Evolutionary conservation across 2,113 vertebrate species (phyloP).

Genomic region (Parus major): DNA sequence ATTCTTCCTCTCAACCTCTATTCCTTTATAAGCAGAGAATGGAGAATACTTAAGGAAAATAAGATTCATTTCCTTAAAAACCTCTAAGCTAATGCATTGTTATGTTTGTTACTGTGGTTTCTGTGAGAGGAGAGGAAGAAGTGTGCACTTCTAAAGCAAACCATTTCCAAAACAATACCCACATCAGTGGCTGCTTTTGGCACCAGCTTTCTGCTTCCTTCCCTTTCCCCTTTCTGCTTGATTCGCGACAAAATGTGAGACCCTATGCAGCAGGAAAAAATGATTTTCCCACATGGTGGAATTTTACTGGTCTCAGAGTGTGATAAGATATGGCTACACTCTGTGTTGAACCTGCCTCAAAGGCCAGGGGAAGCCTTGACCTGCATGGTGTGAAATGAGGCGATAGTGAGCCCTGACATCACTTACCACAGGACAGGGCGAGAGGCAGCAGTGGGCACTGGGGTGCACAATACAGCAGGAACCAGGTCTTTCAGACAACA

Average conservation of each 20-base stretch:
- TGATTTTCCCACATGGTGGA: neutral
- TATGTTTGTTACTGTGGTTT: conserved; percentile 14
- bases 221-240: neutral
- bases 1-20: conserved; percentile 3
- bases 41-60: conserved; percentile 19
- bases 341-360: neutral
- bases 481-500: neutral
- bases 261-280: neutral
- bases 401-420: accelerated
- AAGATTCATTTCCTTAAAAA: conserved; percentile 35
- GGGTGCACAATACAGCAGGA: neutral
- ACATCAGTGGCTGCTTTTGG: neutral
- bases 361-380: neutral
- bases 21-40: neutral
- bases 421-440: accelerated
- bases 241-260: neutral
- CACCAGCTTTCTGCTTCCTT: neutral
- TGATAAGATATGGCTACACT: neutral
- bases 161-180: neutral
- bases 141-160: neutral
- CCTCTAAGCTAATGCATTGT: neutral
- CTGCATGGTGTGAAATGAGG: neutral
- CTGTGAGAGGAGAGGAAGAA: neutral
- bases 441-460: neutral
- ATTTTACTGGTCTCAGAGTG: neutral